A percentile compares a stretch with the other conserved stretches of the same genome.
Evolutionary conservation across 2,888 invertebrate species (phyloP).

Genomic region (Cremastinae sp.): DNA sequence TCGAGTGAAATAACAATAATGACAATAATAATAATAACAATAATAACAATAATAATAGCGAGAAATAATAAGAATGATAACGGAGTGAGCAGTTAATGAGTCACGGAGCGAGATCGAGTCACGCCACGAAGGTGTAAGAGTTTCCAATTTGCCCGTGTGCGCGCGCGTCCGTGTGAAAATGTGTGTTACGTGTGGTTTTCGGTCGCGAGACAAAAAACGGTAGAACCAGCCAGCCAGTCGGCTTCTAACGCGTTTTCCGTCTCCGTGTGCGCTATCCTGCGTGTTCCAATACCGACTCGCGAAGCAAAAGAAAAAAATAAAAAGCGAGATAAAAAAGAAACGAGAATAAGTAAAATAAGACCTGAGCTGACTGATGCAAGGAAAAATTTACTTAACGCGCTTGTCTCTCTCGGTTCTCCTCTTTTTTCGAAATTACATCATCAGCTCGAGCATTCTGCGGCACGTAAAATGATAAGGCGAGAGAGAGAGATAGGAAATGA

Average conservation of each 20-base stretch:
- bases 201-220: conserved; percentile 7
- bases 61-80: conserved; percentile 5
- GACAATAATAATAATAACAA: conserved; percentile 2
- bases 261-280: not conserved
- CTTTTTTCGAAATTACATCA: conserved; percentile 44
- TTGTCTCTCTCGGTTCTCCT: not conserved
- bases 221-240: conserved; percentile 27
- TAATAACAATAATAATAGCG: no score
- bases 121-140: conserved; percentile 36
- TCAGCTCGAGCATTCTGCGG: conserved; percentile 26
- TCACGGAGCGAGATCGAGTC: conserved; percentile 47
- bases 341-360: not conserved
- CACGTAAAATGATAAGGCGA: conserved; percentile 7
- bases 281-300: no score
- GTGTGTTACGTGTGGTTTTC: not conserved
- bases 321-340: not conserved
- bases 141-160: not conserved
- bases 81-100: conserved; percentile 31
- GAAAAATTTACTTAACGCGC: conserved; percentile 26
- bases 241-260: not conserved
- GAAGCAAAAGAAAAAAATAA: conserved; percentile 1
- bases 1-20: not conserved
- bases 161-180: not conserved
- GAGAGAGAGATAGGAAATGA: not conserved
- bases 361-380: conserved; percentile 42